Percentiles rank a stretch among this genome's conserved stretches.
Evolutionary conservation across 2,113 vertebrate species (phyloP).

Genomic region (Thalassoma bifasciatum): DNA sequence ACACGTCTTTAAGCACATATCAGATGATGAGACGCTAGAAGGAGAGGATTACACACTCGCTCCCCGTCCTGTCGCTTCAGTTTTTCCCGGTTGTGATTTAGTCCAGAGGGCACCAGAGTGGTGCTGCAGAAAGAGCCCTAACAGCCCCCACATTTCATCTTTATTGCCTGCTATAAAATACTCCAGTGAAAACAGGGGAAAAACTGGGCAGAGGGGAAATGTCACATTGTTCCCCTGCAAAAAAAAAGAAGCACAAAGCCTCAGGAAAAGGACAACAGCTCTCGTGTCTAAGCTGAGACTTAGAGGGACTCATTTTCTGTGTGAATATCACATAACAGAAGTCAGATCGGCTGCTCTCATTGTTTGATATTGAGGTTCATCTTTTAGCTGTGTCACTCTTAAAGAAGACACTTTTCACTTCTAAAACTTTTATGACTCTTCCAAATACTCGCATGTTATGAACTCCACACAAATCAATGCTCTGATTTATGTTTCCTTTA

Average conservation of each 20-base stretch:
- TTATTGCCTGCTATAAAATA: constrained; percentile 77
- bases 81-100: constrained; percentile 44
- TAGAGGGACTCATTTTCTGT: constrained; percentile 12
- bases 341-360: neutral
- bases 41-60: constrained; percentile 26
- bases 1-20: constrained; percentile 21
- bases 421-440: constrained; percentile 44
- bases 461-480: constrained; percentile 18
- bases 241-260: constrained; percentile 49
- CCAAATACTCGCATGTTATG: constrained; percentile 14
- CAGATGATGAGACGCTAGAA: constrained; percentile 26
- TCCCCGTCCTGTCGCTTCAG: constrained; percentile 38
- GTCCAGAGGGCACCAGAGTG: constrained; percentile 46
- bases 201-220: constrained; percentile 65
- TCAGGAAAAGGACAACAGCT: constrained; percentile 60
- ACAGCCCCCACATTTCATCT: constrained; percentile 77
- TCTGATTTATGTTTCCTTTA: constrained; percentile 41
- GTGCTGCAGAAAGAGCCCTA: constrained; percentile 58
- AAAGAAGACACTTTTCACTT: neutral
- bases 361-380: neutral
- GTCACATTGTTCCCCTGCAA: constrained; percentile 69
- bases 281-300: constrained; percentile 53
- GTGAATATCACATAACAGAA: constrained; percentile 18
- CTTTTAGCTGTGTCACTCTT: neutral
- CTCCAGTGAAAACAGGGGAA: constrained; percentile 64